Base-by-base conservation (phyloP, 2,113 vertebrate genomes). In the Microcebus griseorufus region DNA sequence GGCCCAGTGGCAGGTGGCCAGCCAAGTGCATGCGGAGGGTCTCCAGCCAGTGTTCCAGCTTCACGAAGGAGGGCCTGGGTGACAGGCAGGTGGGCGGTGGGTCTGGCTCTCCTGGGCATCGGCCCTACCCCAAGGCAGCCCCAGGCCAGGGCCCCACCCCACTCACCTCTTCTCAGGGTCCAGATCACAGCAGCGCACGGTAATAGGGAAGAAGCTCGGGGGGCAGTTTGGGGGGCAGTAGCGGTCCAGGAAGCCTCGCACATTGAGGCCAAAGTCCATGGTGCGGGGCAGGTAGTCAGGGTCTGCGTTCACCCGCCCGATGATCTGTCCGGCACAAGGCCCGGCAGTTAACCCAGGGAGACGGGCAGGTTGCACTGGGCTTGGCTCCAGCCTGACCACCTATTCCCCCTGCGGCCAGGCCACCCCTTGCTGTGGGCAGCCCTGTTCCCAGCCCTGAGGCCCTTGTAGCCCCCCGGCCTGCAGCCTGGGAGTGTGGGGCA, bases 281-380 rank as follows among this genome's bases (percentile, higher is more conserved):
- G 99, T 99, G 65, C 99, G 99, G 87, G 99, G 99, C 96, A 99
- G 98, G 98, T 99, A 99, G 98, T 99, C 99, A 0, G 99, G 99
- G 98, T 99, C 99, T 0, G 99, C 99, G 0, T 99, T 99, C 95
- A 99, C 99, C 78, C 99, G 99, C 73, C 99, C 99, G 0, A 99
- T 99, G 96, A 99, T 99, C 99, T 99, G 97, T 11, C 3, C 60
- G 17, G 45, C n/a, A 91, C 0, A 37, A 95, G 51, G 55, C 29
- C 76, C 6, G 1, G 32, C 10, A 17, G 23, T 97, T 69, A 97
- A 12, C n/a, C 32, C 45, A 8, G 4, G 45, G 17, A 8, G 16
- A 1, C 27, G 9, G 86, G 69, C 23, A 87, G 64, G 53, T 76
- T 20, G 73, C 55, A 32, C 6, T 2, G 18, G 83, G 39, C 32